These are phyloP conservation scores for Odontothrips loti DNA, from an alignment of 2,888 invertebrate species.

Conservation along the genomic window DNA sequence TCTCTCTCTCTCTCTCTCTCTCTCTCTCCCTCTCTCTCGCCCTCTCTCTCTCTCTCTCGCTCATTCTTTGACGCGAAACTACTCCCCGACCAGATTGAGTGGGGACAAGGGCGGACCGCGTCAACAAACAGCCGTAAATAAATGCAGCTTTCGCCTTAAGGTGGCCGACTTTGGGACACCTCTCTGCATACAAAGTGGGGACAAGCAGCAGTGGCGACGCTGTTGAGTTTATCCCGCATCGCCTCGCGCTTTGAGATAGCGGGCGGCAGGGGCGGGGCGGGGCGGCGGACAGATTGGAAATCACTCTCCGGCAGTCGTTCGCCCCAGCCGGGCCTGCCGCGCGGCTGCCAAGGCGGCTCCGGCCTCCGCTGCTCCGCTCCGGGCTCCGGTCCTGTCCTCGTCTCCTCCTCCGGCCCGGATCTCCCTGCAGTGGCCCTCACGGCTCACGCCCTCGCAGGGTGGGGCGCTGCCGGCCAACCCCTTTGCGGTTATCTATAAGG, in stretches of 20 bases:
- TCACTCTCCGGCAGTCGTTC: too few relatives aligned
- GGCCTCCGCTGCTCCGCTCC: too few relatives aligned
- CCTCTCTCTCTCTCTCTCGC: not conserved
- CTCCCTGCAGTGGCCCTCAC: too few relatives aligned
- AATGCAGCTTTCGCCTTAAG: not conserved
- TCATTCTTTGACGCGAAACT: not conserved
- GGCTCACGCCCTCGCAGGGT: not conserved
- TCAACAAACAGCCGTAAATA: slow-evolving; percentile 15
- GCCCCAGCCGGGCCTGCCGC: too few relatives aligned
- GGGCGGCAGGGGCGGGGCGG: not conserved
- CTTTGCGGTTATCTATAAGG: not conserved
- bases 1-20: too few relatives aligned
- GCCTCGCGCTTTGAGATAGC: not conserved
- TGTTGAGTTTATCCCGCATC: not conserved
- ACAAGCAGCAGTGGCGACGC: slow-evolving; percentile 8
- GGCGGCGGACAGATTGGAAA: not conserved
- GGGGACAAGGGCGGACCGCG: not conserved
- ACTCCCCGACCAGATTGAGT: not conserved
- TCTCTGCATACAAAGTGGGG: slow-evolving; percentile 22
- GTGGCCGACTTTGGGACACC: slow-evolving; percentile 7
- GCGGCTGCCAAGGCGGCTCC: too few relatives aligned
- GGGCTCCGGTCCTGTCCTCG: too few relatives aligned
- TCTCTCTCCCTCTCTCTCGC: not conserved
- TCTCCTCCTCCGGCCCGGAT: too few relatives aligned
- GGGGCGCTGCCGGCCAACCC: not conserved